A percentile compares a stretch with the other conserved stretches of the same genome.
Conservation (phyloP, 2,888 invertebrate species). For the Drosophila gaucha region DNA sequence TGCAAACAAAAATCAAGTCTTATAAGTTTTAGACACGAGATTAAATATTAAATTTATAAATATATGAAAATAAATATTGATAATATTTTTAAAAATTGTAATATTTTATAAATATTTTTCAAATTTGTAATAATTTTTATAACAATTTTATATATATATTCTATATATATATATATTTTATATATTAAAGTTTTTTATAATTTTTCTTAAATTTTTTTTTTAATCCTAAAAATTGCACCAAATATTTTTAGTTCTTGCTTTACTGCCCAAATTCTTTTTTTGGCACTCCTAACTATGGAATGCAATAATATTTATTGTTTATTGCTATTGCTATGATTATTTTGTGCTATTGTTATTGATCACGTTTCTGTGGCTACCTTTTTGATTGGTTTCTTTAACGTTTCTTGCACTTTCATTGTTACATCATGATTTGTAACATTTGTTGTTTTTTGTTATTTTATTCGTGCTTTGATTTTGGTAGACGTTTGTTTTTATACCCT, state of each 20-base stretch:
- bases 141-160: no score
- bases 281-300: background rate
- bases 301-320: conserved; percentile 11
- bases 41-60: no score
- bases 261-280: background rate
- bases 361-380: conserved; percentile 36
- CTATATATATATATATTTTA: no score
- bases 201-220: no score
- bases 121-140: no score
- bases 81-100: no score
- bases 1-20: no score
- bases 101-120: no score
- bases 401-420: conserved; percentile 72
- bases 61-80: no score
- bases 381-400: conserved; percentile 39
- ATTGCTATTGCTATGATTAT: background rate
- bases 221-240: no score
- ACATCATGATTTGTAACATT: conserved; percentile 59
- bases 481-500: conserved; percentile 22
- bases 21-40: no score
- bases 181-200: no score
- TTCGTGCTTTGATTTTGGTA: conserved; percentile 28
- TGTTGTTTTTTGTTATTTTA: conserved; percentile 31
- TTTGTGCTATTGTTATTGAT: conserved; percentile 21
- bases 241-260: background rate